Conservation (phyloP, 2,797 vertebrate species). For the Rhinoraja longicauda region DNA sequence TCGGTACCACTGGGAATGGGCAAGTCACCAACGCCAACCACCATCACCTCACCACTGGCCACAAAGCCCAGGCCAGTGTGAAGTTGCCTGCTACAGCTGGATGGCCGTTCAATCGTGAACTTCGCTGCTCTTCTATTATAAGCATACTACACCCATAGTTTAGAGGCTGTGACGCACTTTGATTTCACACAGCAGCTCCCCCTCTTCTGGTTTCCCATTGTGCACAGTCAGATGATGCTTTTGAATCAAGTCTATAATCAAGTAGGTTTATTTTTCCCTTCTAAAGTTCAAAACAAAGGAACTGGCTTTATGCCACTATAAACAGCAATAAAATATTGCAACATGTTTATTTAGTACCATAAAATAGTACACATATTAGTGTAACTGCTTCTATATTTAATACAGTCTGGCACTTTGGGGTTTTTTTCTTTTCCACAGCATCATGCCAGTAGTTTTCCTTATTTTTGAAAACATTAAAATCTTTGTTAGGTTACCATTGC, state of each 20-base stretch:
- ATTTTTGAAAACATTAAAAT: neutral
- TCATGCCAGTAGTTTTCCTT: neutral
- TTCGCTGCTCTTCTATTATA: neutral
- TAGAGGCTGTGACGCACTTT: neutral
- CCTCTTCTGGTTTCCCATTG: neutral
- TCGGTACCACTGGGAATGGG: too few species aligned
- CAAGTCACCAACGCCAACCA: too few species aligned
- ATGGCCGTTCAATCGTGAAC: neutral
- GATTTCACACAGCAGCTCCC: neutral
- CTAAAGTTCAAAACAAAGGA: neutral
- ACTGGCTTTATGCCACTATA: neutral
- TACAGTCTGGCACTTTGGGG: neutral
- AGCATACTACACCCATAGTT: neutral
- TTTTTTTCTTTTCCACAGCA: neutral
- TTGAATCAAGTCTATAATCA: conserved; percentile 21
- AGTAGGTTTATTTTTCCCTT: neutral
- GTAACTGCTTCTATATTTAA: neutral
- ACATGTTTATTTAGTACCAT: neutral
- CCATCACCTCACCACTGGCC: too few species aligned
- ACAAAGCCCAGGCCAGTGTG: neutral
- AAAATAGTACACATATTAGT: neutral
- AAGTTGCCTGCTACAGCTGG: neutral
- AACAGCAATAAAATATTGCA: neutral
- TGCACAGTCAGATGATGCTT: neutral
- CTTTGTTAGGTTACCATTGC: neutral